These are phyloP conservation scores for Prionailurus bengalensis DNA, from an alignment of 2,113 vertebrate species.

Conservation along the genomic window DNA sequence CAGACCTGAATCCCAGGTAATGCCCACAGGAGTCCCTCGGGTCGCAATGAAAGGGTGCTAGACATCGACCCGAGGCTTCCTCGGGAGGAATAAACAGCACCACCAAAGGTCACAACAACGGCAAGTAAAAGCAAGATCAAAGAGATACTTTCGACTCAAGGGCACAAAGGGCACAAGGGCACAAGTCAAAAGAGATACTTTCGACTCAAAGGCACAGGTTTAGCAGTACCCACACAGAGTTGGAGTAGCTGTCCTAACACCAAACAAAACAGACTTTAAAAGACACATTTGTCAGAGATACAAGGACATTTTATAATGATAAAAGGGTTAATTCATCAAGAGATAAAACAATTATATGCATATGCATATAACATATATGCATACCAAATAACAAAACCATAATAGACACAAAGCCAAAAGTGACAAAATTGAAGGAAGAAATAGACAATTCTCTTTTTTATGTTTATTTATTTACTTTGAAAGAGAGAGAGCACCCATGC, in stretches of 20 bases:
- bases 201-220: neutral
- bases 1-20: neutral
- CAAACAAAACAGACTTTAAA: neutral
- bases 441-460: neutral
- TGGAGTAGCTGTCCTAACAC: neutral
- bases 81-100: neutral
- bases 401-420: neutral
- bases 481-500: too few species aligned
- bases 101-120: neutral
- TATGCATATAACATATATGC: neutral
- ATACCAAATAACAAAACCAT: neutral
- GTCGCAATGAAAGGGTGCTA: neutral
- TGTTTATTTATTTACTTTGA: too few species aligned
- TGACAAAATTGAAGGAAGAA: neutral
- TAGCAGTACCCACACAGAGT: neutral
- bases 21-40: neutral
- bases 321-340: neutral
- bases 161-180: neutral
- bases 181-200: neutral
- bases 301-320: neutral
- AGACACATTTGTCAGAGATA: neutral
- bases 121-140: neutral
- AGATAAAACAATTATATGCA: neutral
- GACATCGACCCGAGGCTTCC: neutral
- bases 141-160: neutral